These are phyloP conservation scores for Phymatocera aterrima DNA, from an alignment of 2,888 invertebrate species.

Conservation along the genomic window DNA sequence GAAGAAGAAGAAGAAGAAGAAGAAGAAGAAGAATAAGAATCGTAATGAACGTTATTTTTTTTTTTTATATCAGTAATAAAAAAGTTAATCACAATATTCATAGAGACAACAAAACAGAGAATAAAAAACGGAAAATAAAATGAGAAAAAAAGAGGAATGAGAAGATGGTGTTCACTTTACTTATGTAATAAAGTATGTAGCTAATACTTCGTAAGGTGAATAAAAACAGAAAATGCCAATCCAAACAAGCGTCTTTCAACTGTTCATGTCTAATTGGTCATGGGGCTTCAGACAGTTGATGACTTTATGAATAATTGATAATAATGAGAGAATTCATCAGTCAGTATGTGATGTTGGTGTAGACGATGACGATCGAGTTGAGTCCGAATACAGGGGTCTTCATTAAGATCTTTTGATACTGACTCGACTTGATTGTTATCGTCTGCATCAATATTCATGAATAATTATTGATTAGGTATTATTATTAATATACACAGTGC, in stretches of 20 bases:
- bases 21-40: no score
- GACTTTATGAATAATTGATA: background rate
- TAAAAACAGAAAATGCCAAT: slow-evolving; percentile 60
- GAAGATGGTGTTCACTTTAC: slow-evolving; percentile 62
- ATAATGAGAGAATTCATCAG: no score
- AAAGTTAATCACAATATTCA: slow-evolving; percentile 57
- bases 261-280: background rate
- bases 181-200: slow-evolving; percentile 71
- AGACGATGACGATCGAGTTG: no score
- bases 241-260: slow-evolving; percentile 32
- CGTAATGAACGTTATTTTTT: slow-evolving; percentile 68
- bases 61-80: slow-evolving; percentile 59
- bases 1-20: background rate
- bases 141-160: background rate
- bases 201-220: slow-evolving; percentile 70
- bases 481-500: no score
- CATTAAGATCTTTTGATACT: no score
- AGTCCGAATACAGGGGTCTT: no score
- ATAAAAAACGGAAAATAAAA: background rate
- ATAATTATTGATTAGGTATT: no score
- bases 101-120: slow-evolving; percentile 43
- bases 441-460: no score
- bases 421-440: no score
- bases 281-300: background rate
- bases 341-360: no score